phyloP scores from a whole-genome alignment of 2,797 vertebrate genomes.

The Melanotaenia pygmaea region DNA sequence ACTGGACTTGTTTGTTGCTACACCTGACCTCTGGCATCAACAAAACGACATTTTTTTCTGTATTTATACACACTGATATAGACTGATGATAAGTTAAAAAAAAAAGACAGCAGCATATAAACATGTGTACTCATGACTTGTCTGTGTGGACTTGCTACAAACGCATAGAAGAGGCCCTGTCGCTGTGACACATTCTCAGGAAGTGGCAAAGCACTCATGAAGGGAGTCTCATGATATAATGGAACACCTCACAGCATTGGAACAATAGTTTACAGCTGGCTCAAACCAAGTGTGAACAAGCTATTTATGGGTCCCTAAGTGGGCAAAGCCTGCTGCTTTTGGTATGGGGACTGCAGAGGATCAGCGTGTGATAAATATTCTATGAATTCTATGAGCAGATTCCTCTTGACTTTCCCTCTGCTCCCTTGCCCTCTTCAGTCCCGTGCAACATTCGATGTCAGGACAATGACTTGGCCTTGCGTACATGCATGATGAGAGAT shows the following conservation, averaged over 20 bases:
- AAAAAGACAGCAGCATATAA: conserved; percentile 7
- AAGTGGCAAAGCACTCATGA: not conserved
- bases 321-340: conserved; percentile 24
- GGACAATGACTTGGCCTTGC: conserved; percentile 42
- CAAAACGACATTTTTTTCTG: not conserved
- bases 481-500: conserved; percentile 62
- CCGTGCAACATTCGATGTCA: conserved; percentile 19
- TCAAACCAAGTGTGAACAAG: conserved; percentile 36
- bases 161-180: conserved; percentile 1
- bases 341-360: conserved; percentile 3
- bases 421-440: conserved; percentile 16
- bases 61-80: not conserved
- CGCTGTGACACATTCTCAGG: conserved; percentile 12
- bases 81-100: too few relatives aligned
- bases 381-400: conserved; percentile 32
- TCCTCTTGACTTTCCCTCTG: conserved; percentile 10
- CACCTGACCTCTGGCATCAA: conserved; percentile 4
- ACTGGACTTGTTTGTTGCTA: not conserved
- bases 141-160: not conserved
- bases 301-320: conserved; percentile 52
- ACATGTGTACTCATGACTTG: conserved; percentile 17
- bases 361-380: conserved; percentile 42
- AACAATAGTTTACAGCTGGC: conserved; percentile 28
- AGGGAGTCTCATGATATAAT: conserved; percentile 20
- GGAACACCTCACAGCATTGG: conserved; percentile 19